Base-by-base conservation (phyloP, 2,888 invertebrate genomes). In the Acholoe squamosa region DNA sequence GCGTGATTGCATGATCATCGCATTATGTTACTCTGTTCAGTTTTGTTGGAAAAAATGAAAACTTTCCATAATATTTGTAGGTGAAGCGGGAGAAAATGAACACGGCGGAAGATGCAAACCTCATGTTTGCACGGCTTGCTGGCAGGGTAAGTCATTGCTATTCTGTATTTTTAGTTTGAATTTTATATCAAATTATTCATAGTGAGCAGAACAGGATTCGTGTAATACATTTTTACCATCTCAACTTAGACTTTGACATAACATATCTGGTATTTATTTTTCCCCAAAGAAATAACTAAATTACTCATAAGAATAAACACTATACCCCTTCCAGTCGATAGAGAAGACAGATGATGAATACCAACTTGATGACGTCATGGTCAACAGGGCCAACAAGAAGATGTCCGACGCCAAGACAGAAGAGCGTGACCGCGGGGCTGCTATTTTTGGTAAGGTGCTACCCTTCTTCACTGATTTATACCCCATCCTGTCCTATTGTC, bases 51-150 rank as follows among this genome's bases (percentile, higher is more conserved):
- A n/a, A n/a, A n/a, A n/a, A n/a, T n/a, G n/a, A 43, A 43, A 43
- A 43, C 43, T 3, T 43, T 43, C 10, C 10, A 10, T 84, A 43
- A 92, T 93, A 16, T 76, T 76, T 76, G 56, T 91, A 96, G 96
- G 96, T 97, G 91, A 96, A 96, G 92, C 95, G 98, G 97, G 96
- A 99, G 97, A 97, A 96, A 92, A 97, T 97, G 95, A 97, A 97
- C 52, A 97, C 97, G 19, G 97, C 97, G 12, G 97, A 97, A 92
- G 98, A 98, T 94, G 97, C 98, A 94, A 97, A 99, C 94, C 97
- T 97, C 86, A 97, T 98, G 95, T 97, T 98, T 95, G 97, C 97
- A 7, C 97, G 97, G 95, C 96, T 98, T 93, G 97, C 97, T 90
- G 97, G 97, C 19, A 96, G 96, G 94, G 96, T 96, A 93, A 93